phyloP scores from a whole-genome alignment of 1,140 invertebrate species.

The Listronotus oregonensis region DNA sequence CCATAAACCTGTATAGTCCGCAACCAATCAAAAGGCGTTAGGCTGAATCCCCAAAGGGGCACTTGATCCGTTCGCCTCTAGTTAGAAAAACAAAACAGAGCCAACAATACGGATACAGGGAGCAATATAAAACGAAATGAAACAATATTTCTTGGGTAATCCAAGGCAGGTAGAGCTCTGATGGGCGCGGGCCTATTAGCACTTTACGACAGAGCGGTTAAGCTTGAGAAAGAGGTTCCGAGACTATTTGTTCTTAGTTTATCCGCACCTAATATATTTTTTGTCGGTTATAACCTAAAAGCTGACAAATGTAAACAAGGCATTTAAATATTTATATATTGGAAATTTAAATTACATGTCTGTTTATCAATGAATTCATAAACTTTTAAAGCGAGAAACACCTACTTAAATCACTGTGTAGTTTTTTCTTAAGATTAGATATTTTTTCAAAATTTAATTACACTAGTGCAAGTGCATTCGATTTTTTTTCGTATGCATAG shows the following conservation, averaged over 20 bases:
- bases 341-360: too few species aligned
- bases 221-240: background rate
- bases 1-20: conserved; percentile 16
- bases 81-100: conserved; percentile 31
- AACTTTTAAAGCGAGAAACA: too few species aligned
- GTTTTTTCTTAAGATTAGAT: too few species aligned
- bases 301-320: too few species aligned
- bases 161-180: conserved; percentile 27
- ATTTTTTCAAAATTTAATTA: too few species aligned
- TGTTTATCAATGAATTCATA: conserved; percentile 5
- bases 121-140: conserved; percentile 40
- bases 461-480: too few species aligned
- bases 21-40: conserved; percentile 25
- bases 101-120: conserved; percentile 25
- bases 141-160: conserved; percentile 43
- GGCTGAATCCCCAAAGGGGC: conserved; percentile 19
- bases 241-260: background rate
- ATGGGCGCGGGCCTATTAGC: conserved; percentile 37
- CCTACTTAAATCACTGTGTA: too few species aligned
- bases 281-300: too few species aligned
- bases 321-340: too few species aligned
- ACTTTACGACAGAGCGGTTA: conserved; percentile 26
- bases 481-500: too few species aligned
- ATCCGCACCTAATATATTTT: background rate
- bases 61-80: conserved; percentile 20